phyloP scores from a whole-genome alignment of 2,888 invertebrate species.

The Drosophila sordidula region DNA sequence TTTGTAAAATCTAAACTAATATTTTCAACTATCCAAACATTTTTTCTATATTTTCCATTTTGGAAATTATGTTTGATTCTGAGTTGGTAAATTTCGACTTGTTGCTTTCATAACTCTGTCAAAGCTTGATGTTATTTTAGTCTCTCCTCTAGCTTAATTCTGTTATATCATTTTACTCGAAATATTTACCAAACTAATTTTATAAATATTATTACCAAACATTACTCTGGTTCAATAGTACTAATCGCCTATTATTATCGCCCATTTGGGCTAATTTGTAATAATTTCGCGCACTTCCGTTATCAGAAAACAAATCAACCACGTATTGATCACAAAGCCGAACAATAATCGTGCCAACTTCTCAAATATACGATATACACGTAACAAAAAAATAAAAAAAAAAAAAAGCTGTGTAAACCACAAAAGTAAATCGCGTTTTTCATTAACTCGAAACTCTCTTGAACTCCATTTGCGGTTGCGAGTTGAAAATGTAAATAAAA shows the following conservation, averaged over 20 bases:
- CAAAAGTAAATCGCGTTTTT: constrained; percentile 62
- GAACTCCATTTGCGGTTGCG: constrained; percentile 53
- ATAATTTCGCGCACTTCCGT: constrained; percentile 36
- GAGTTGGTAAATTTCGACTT: no score
- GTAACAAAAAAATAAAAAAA: constrained; percentile 6
- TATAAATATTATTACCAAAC: neutral
- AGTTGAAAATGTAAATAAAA: constrained; percentile 50
- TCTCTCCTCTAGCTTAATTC: no score
- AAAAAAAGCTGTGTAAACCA: constrained; percentile 43
- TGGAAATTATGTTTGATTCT: no score
- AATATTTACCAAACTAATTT: neutral
- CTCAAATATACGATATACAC: constrained; percentile 8
- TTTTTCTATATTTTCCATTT: no score
- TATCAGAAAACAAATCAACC: constrained; percentile 40
- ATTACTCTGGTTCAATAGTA: neutral
- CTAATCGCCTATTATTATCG: constrained; percentile 34
- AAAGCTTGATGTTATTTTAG: no score
- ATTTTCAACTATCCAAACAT: no score
- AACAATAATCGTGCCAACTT: constrained; percentile 38
- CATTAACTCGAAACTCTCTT: constrained; percentile 61
- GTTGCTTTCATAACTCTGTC: no score
- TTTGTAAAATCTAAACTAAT: neutral
- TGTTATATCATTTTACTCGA: no score
- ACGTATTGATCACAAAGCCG: constrained; percentile 35
- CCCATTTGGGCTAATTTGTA: constrained; percentile 35